Evolutionary conservation across 2,797 vertebrate species (phyloP).

Genomic region (Nasua narica): DNA sequence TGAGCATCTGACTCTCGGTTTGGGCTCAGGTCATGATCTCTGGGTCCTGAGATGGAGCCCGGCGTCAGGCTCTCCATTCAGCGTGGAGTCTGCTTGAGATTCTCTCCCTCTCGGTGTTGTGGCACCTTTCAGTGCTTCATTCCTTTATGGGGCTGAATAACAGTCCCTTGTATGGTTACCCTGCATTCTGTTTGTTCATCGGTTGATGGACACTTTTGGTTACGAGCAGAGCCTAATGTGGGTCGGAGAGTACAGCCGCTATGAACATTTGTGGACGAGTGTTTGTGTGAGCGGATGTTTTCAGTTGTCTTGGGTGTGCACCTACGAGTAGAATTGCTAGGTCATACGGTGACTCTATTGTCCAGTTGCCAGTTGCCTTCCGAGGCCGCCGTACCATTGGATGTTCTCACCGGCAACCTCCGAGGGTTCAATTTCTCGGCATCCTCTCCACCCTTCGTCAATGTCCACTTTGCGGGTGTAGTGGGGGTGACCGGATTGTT

Average conservation of each 20-base stretch:
- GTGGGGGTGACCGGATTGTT: not conserved
- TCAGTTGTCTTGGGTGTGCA: not conserved
- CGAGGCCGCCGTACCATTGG: not conserved
- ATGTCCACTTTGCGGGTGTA: not conserved
- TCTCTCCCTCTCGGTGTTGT: not conserved
- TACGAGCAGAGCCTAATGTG: not conserved
- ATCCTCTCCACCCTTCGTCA: not conserved
- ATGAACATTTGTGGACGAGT: not conserved
- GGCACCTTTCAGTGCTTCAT: not conserved
- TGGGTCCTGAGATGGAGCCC: not conserved
- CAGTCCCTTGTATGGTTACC: not conserved
- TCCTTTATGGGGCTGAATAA: not conserved
- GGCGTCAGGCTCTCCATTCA: not conserved
- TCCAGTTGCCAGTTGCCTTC: not conserved
- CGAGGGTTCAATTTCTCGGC: not conserved
- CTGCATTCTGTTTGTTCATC: not conserved
- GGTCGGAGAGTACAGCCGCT: no score
- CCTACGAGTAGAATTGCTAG: not conserved
- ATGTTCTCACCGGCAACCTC: not conserved
- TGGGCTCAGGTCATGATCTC: not conserved
- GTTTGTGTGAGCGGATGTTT: not conserved
- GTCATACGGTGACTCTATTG: not conserved
- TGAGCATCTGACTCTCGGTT: not conserved
- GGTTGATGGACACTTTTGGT: not conserved
- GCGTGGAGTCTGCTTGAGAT: not conserved